Percentiles rank a stretch among this genome's conserved stretches.
Conservation (phyloP, 2,797 vertebrate genomes). For the Schizothorax lantsangensis region DNA sequence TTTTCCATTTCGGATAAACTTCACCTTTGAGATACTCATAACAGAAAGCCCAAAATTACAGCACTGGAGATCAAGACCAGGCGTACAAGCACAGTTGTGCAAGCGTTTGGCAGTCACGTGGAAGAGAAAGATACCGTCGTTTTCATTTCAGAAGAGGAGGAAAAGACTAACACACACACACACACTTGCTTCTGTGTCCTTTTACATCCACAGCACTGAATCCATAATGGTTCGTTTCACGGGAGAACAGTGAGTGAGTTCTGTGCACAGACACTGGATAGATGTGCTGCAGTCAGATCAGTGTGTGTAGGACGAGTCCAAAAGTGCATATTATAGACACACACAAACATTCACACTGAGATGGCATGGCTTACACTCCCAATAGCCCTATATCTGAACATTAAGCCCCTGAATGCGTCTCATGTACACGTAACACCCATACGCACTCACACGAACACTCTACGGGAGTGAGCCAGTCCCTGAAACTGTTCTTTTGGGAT, state of each 20-base stretch:
- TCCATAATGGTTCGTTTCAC: constrained; percentile 11
- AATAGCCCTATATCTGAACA: constrained; percentile 73
- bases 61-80: constrained; percentile 53
- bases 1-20: background rate
- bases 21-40: constrained; percentile 41
- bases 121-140: constrained; percentile 48
- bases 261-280: constrained; percentile 6
- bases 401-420: constrained; percentile 66
- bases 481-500: constrained; percentile 64
- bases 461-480: constrained; percentile 65
- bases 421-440: constrained; percentile 17
- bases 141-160: constrained; percentile 31
- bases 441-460: background rate
- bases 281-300: constrained; percentile 28
- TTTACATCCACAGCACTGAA: constrained; percentile 28
- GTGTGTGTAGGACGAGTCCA: constrained; percentile 30
- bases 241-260: constrained; percentile 26
- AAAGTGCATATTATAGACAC: constrained; percentile 45
- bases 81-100: constrained; percentile 66
- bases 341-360: constrained; percentile 28
- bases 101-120: constrained; percentile 72
- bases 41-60: constrained; percentile 66
- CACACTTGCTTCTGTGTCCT: constrained; percentile 10
- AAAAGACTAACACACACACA: constrained; percentile 28
- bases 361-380: constrained; percentile 56